Evolutionary conservation across 2,888 invertebrate species (phyloP).

Genomic region (Anagyrus pseudococci): DNA sequence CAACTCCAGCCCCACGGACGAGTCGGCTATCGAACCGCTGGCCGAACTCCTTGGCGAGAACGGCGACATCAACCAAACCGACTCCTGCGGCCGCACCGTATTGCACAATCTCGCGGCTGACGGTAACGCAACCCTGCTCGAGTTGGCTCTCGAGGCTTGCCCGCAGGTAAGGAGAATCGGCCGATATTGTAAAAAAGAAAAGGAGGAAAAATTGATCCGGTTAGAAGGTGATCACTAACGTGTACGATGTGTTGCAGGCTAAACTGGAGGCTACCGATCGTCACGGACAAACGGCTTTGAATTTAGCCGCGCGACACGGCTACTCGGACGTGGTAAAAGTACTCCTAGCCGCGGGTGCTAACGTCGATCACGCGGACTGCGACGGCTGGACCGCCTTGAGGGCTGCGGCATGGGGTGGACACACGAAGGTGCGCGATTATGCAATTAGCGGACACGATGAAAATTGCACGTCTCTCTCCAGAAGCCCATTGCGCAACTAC

Average conservation of each 20-base stretch:
- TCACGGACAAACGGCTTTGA: constrained; percentile 85
- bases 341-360: constrained; percentile 69
- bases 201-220: neutral
- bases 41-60: constrained; percentile 61
- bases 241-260: constrained; percentile 46
- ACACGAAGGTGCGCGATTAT: constrained; percentile 74
- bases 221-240: neutral
- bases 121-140: constrained; percentile 74
- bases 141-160: constrained; percentile 70
- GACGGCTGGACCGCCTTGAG: constrained; percentile 92
- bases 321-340: constrained; percentile 76
- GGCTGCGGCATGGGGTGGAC: constrained; percentile 96
- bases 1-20: constrained; percentile 58
- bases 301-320: constrained; percentile 83
- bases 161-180: constrained; percentile 56
- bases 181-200: neutral
- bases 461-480: too few species aligned
- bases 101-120: constrained; percentile 80
- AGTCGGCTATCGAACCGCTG: constrained; percentile 60
- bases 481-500: too few species aligned
- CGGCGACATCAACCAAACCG: constrained; percentile 64
- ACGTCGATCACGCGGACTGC: constrained; percentile 78
- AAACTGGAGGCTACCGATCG: constrained; percentile 72
- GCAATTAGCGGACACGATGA: too few species aligned
- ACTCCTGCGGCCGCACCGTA: constrained; percentile 72